phyloP scores from a whole-genome alignment of 2,888 invertebrate genomes.

The Polylopha cassiicola region DNA sequence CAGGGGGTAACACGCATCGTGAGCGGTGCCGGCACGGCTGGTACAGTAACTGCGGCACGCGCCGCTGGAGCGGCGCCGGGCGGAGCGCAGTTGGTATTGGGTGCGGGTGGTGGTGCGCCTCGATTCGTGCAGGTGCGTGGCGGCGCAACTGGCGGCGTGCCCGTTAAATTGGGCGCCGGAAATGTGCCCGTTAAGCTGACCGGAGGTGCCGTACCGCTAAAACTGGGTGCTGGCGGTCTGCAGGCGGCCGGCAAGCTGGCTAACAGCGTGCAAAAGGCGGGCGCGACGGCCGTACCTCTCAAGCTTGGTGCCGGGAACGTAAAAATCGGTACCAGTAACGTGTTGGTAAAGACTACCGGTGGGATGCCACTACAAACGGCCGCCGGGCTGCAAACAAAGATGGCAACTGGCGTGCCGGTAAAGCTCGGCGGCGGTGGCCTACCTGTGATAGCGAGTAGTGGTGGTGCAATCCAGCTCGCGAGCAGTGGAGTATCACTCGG shows the following conservation, averaged over 20 bases:
- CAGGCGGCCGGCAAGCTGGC: conserved; percentile 55
- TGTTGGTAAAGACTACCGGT: conserved; percentile 63
- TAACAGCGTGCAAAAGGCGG: conserved; percentile 56
- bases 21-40: conserved; percentile 57
- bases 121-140: conserved; percentile 69
- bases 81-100: conserved; percentile 58
- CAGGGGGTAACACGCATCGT: conserved; percentile 67
- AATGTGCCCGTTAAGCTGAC: conserved; percentile 62
- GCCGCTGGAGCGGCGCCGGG: conserved; percentile 63
- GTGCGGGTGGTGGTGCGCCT: conserved; percentile 50
- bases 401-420: conserved; percentile 56
- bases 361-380: conserved; percentile 59
- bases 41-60: conserved; percentile 39
- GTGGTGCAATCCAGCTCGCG: conserved; percentile 58
- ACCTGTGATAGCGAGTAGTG: conserved; percentile 58
- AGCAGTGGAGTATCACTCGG: conserved; percentile 43
- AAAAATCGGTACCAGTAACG: conserved; percentile 68
- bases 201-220: conserved; percentile 57
- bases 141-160: conserved; percentile 47
- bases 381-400: conserved; percentile 52
- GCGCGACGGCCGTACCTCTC: conserved; percentile 49
- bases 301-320: conserved; percentile 68
- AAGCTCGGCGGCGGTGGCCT: conserved; percentile 60
- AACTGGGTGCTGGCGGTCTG: conserved; percentile 60
- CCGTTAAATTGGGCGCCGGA: conserved; percentile 59